Evolutionary conservation across 1,140 invertebrate genomes (phyloP).

Genomic region (Lucilia sericata): DNA sequence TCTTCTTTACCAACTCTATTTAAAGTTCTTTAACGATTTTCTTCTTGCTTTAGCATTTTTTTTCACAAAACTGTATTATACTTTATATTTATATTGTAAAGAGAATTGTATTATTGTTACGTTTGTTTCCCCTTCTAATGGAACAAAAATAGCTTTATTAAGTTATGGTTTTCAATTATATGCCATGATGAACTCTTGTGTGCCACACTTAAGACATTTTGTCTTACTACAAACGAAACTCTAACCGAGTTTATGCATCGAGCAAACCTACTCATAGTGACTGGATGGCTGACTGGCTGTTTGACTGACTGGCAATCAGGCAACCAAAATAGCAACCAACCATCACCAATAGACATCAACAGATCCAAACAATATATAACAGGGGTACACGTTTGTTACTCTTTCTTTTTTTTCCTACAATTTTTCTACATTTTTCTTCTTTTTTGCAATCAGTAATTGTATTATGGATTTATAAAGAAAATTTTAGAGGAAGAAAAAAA

Average conservation of each 20-base stretch:
- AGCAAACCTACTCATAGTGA: too few species aligned
- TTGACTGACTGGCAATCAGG: neutral
- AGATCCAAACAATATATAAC: neutral
- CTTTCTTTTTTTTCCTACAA: neutral
- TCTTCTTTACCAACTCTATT: neutral
- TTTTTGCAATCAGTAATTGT: conserved; percentile 7
- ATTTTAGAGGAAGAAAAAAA: neutral
- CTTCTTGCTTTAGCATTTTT: neutral
- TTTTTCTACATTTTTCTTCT: neutral
- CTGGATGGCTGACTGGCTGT: too few species aligned
- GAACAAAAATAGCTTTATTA: conserved; percentile 28
- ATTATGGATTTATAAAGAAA: conserved; percentile 16
- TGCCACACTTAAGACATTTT: conserved; percentile 20
- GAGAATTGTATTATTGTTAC: neutral
- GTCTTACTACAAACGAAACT: neutral
- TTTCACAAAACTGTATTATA: neutral
- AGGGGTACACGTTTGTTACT: neutral
- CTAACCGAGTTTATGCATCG: too few species aligned
- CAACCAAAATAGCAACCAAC: conserved; percentile 21
- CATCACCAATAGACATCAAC: neutral
- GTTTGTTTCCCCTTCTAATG: conserved; percentile 14
- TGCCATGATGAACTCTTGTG: conserved; percentile 10
- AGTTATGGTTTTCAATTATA: conserved; percentile 29
- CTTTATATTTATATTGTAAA: too few species aligned
- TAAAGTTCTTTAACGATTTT: neutral